Percentiles rank a stretch among this genome's conserved stretches.
These are phyloP conservation scores for Poliocrania exsul DNA, from an alignment of 2,797 vertebrate species.

Conservation along the genomic window DNA sequence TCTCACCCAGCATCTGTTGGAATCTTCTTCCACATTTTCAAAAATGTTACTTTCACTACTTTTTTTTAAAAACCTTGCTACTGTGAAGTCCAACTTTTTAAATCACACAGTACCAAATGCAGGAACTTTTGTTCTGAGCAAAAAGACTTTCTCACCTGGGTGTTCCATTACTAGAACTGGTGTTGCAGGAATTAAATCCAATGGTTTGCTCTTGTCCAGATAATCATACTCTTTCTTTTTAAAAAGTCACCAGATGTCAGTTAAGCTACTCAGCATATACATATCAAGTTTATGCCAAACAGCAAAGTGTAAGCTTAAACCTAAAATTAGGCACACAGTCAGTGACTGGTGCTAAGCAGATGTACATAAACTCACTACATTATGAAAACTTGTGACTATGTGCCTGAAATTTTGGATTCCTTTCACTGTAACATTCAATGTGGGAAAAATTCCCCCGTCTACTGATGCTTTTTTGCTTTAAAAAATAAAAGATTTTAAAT, in stretches of 20 bases:
- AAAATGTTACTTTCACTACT: not conserved
- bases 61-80: not conserved
- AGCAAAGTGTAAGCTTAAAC: not conserved
- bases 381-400: conserved; percentile 45
- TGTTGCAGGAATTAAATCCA: not conserved
- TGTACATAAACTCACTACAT: conserved; percentile 56
- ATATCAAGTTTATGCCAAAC: not conserved
- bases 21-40: not conserved
- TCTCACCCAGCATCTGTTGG: not conserved
- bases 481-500: not conserved
- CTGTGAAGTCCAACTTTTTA: not conserved
- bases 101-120: not conserved
- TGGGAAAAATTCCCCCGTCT: not conserved
- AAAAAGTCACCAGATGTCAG: conserved; percentile 4
- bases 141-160: not conserved
- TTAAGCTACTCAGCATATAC: not conserved
- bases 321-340: conserved; percentile 24
- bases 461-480: not conserved
- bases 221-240: not conserved
- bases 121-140: not conserved
- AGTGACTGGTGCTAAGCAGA: conserved; percentile 58
- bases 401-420: conserved; percentile 28
- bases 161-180: not conserved
- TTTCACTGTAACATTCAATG: not conserved
- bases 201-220: not conserved